These are phyloP conservation scores for Psococerastis gibbosa DNA, from an alignment of 2,888 invertebrate genomes.

Conservation along the genomic window DNA sequence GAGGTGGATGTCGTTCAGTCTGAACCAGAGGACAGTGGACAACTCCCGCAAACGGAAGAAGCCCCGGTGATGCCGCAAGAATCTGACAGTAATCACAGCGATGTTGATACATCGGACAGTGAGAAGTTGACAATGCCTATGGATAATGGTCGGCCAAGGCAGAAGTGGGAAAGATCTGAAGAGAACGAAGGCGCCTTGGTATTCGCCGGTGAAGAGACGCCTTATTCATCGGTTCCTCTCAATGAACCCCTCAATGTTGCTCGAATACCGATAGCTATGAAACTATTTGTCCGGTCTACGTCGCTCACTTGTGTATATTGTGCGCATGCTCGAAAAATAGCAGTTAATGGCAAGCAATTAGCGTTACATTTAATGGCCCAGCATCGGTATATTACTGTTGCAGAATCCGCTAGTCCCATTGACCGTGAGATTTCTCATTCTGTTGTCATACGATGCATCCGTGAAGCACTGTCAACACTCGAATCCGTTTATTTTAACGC, in stretches of 20 bases:
- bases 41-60: slow-evolving; percentile 20
- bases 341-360: slow-evolving; percentile 64
- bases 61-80: slow-evolving; percentile 39
- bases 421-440: slow-evolving; percentile 45
- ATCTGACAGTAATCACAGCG: slow-evolving; percentile 21
- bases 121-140: slow-evolving; percentile 38
- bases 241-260: slow-evolving; percentile 58
- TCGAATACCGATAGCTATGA: slow-evolving; percentile 47
- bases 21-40: background rate
- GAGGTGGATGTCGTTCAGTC: slow-evolving; percentile 1
- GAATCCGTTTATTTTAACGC: slow-evolving; percentile 48
- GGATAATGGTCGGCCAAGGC: slow-evolving; percentile 2
- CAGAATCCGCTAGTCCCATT: slow-evolving; percentile 57
- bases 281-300: slow-evolving; percentile 51
- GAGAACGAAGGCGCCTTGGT: slow-evolving; percentile 14
- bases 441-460: slow-evolving; percentile 42
- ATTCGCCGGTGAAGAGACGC: slow-evolving; percentile 40
- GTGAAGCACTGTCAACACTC: slow-evolving; percentile 38
- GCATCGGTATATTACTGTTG: slow-evolving; percentile 61
- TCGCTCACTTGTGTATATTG: slow-evolving; percentile 60
- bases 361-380: slow-evolving; percentile 59
- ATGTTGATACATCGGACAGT: slow-evolving; percentile 37
- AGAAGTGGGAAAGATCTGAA: slow-evolving; percentile 14
- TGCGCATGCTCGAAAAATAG: slow-evolving; percentile 67
- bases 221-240: slow-evolving; percentile 47